Base-by-base conservation (phyloP, 2,888 invertebrate genomes). In the Melangyna quadrimaculata region DNA sequence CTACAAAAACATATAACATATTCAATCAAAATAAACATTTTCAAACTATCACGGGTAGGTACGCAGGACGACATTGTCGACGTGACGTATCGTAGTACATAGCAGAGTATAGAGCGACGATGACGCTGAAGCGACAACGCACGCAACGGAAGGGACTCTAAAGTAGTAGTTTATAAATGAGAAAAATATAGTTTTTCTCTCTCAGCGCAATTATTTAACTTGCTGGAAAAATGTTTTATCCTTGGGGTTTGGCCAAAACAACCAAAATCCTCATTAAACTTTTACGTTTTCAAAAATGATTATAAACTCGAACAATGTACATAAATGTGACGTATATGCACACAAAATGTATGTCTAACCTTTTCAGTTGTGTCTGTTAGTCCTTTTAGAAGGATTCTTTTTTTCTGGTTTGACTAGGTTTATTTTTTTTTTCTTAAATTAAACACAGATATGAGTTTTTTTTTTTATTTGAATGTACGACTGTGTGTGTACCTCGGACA, bases 241-340 rank as follows among this genome's bases (percentile, higher is more conserved):
- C 51, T 51, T 67, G 67, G 51, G 48, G 67, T 51, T 51, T 35
- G 51, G 51, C 24, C 51, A 67, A 67, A 67, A 51, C 51, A 51
- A 65, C 67, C 67, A 57, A 78, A 69, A 55, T 63, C 74, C 83
- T 83, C 73, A 83, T 83, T 83, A 78, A 83, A 83, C 78, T 83
- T 83, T 83, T 43, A 83, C 63, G 69, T 83, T 83, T 55, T 63
- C 63, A 32, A 78, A 78, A 65, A 65, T 45, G 29, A 45, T 83
- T 74, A 78, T 74, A 63, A 63, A 78, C 78, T 69, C 40, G 45
- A 73, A 77, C 65, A 75, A 59, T 75, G 55, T 71, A 59, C n/a
- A n/a, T n/a, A n/a, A n/a, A n/a, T 9, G 24, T 32, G 19, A 32
- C 53, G 29, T 24, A 17, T 6, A 29, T 27, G 24, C 37, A 14